Evolutionary conservation across 2,888 invertebrate species (phyloP).

Genomic region (Rhogogaster chlorosoma): DNA sequence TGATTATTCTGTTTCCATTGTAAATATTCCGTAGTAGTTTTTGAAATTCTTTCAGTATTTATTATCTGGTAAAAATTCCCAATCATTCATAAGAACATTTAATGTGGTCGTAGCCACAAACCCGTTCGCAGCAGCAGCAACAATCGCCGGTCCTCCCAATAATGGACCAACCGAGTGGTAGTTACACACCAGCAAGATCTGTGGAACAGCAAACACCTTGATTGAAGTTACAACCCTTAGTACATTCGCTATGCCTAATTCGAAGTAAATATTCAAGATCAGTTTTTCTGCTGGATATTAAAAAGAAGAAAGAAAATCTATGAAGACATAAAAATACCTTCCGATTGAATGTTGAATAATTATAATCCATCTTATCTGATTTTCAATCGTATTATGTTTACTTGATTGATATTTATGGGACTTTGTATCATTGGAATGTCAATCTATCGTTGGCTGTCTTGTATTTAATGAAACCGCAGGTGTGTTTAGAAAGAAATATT

Average conservation of each 20-base stretch:
- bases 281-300: conserved; percentile 34
- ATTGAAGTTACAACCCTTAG: background rate
- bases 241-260: conserved; percentile 34
- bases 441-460: background rate
- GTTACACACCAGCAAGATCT: conserved; percentile 56
- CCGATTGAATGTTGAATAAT: conserved; percentile 28
- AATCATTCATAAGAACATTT: conserved; percentile 50
- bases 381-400: background rate
- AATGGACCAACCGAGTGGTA: conserved; percentile 73
- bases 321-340: background rate
- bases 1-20: background rate
- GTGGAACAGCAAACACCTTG: conserved; percentile 8
- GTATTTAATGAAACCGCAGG: background rate
- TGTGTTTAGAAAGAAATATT: background rate
- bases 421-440: background rate
- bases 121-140: conserved; percentile 73
- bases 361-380: background rate
- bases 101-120: conserved; percentile 71
- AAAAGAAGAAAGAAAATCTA: background rate
- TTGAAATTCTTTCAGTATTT: background rate
- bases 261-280: background rate
- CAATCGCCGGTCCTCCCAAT: conserved; percentile 66
- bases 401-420: background rate
- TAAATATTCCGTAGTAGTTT: background rate
- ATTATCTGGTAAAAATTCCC: background rate